A percentile compares a stretch with the other conserved stretches of the same genome.
Conservation (phyloP, 2,888 invertebrate species). For the Creontiades dilutus region DNA sequence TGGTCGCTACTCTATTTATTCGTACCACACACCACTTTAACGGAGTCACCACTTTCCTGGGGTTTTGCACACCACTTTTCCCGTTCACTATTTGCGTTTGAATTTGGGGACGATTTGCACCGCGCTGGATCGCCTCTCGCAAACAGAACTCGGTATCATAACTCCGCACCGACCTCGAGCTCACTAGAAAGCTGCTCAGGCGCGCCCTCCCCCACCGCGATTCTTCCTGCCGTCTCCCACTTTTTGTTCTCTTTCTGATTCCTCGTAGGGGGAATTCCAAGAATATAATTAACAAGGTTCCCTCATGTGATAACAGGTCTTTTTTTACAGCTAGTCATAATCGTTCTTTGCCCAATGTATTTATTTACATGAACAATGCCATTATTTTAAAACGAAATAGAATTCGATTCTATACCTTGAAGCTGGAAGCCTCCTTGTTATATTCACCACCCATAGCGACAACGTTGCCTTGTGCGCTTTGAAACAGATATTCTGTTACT, state of each 20-base stretch:
- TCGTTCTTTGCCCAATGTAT: too few relatives aligned
- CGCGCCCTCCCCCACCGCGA: conserved; percentile 3
- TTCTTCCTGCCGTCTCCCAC: conserved; percentile 37
- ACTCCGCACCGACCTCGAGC: conserved; percentile 6
- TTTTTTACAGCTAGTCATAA: background rate
- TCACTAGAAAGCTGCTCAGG: conserved; percentile 31
- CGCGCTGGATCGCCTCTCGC: background rate
- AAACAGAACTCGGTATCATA: background rate
- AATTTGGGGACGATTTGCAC: background rate
- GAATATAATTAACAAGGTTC: background rate
- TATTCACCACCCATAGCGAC: too few relatives aligned
- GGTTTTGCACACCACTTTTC: background rate
- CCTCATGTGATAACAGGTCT: background rate
- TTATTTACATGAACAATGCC: too few relatives aligned
- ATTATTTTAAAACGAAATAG: too few relatives aligned
- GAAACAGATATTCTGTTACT: too few relatives aligned
- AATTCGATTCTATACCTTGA: too few relatives aligned
- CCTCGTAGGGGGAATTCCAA: background rate
- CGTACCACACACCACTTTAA: background rate
- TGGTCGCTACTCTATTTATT: too few relatives aligned
- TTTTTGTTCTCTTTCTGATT: background rate
- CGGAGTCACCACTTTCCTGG: background rate
- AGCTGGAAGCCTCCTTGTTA: too few relatives aligned
- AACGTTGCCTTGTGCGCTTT: too few relatives aligned
- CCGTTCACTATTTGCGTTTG: background rate